Percentiles rank a stretch among this genome's conserved stretches.
These are phyloP conservation scores for Ibidorhyncha struthersii DNA, from an alignment of 2,113 vertebrate genomes.

Conservation along the genomic window DNA sequence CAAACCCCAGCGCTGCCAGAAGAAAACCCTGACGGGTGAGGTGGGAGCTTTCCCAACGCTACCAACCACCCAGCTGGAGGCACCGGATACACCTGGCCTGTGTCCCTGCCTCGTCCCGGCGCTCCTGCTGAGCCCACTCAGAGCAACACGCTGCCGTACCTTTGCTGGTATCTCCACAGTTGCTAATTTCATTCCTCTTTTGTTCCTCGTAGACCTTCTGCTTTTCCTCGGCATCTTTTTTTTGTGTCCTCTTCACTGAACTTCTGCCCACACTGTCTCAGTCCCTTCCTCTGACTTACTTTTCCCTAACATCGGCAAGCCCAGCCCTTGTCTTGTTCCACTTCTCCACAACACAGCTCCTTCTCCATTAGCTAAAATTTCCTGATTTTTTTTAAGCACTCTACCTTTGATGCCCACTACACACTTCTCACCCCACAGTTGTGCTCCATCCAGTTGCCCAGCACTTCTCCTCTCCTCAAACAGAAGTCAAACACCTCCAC, in stretches of 20 bases:
- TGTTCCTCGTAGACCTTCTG: background rate
- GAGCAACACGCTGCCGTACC: rapidly evolving
- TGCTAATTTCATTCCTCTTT: background rate
- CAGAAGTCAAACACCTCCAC: background rate
- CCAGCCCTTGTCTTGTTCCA: background rate
- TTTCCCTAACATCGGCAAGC: background rate
- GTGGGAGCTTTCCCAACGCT: background rate
- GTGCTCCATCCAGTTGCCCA: background rate
- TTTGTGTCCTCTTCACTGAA: background rate
- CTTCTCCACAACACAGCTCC: background rate
- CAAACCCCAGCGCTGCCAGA: background rate
- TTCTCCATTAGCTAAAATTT: background rate
- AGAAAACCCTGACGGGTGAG: background rate
- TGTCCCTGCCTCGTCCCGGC: background rate
- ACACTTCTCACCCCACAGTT: background rate
- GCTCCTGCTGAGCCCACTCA: background rate
- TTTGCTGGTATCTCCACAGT: background rate
- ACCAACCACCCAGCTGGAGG: background rate
- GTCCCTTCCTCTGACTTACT: slow-evolving; percentile 24
- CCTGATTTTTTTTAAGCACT: background rate
- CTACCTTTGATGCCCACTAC: background rate
- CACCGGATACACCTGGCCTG: background rate
- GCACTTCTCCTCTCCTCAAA: background rate
- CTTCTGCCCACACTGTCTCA: background rate
- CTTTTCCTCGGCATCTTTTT: background rate